Base-by-base conservation (phyloP, 23 tunicate species). In the Botrylloides violaceus region DNA sequence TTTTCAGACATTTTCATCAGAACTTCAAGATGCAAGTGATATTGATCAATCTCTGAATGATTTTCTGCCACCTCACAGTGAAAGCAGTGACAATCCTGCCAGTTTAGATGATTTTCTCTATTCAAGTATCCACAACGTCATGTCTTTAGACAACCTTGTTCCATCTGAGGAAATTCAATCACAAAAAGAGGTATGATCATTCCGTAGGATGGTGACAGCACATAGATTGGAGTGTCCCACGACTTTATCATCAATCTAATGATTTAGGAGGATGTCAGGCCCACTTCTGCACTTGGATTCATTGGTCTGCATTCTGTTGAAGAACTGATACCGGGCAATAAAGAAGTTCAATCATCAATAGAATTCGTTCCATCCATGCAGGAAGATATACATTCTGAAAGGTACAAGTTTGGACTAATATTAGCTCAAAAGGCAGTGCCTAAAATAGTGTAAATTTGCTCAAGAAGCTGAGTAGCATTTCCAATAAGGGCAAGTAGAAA, bases 81-180 rank as follows among this genome's bases (percentile, higher is more conserved):
- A 82, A 25, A 70, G 56, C 27, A 30, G 29, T 25, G 79, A 73
- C 39, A 80, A 79, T 24, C 58, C 36, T 3, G 34, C 38, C 47
- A 85, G 94, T 75, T 43, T 85, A 4, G 85, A 85, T 58, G 94
- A 85, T 3, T 25, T 85, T 23, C 59, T 75, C 31, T 55, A 32
- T 4, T 26, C 77, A 2, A 66, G 48, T 2, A 36, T 79, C 31
- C 86, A 74, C 49, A 65, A 75, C 36, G 35, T 85, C 19, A 79
- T 74, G 80, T 73, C 94, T 3, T 58, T 85, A 34, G 94, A 85
- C 38, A 84, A 85, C 39, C 58, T 85, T 1, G 26, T 56, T 3
- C 81, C 94, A 4, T 76, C 76, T 49, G 30, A 60, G 30, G 65
- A 60, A 60, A 20, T 29, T 60, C 32, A 0, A 60, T 60, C 32